phyloP scores from a whole-genome alignment of 2,113 vertebrate species.

The Atherinomorus stipes region DNA sequence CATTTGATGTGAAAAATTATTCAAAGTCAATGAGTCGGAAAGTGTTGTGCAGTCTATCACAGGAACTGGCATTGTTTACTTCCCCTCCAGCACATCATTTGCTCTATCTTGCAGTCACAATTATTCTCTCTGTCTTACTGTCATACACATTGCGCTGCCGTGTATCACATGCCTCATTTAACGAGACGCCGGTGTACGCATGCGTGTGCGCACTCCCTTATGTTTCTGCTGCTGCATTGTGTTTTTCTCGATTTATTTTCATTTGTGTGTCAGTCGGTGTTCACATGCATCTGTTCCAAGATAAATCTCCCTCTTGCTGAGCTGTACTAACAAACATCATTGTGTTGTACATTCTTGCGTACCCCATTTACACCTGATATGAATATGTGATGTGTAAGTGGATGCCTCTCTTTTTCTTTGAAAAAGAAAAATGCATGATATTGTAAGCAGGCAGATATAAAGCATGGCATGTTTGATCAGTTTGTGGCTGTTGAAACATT shows the following conservation, averaged over 20 bases:
- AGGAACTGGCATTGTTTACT: conserved; percentile 79
- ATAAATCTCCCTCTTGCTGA: conserved; percentile 56
- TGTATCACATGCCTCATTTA: conserved; percentile 76
- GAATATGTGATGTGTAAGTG: neutral
- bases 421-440: neutral
- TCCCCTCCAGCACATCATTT: conserved; percentile 78
- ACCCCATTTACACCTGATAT: conserved; percentile 18
- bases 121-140: conserved; percentile 79
- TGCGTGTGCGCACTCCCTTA: conserved; percentile 39
- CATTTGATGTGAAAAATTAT: conserved; percentile 80
- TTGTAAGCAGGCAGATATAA: neutral
- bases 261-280: conserved; percentile 57
- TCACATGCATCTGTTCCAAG: conserved; percentile 37
- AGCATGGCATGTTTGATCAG: neutral
- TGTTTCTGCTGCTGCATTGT: conserved; percentile 45
- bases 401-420: conserved; percentile 3
- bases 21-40: conserved; percentile 80
- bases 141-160: conserved; percentile 70
- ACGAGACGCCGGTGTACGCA: conserved; percentile 43
- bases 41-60: conserved; percentile 77
- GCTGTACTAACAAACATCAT: conserved; percentile 26
- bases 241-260: conserved; percentile 54
- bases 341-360: conserved; percentile 25
- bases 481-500: neutral
- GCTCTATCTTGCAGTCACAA: conserved; percentile 74